Base-by-base conservation (phyloP, 2,888 invertebrate genomes). In the Steinernema scapterisci region DNA sequence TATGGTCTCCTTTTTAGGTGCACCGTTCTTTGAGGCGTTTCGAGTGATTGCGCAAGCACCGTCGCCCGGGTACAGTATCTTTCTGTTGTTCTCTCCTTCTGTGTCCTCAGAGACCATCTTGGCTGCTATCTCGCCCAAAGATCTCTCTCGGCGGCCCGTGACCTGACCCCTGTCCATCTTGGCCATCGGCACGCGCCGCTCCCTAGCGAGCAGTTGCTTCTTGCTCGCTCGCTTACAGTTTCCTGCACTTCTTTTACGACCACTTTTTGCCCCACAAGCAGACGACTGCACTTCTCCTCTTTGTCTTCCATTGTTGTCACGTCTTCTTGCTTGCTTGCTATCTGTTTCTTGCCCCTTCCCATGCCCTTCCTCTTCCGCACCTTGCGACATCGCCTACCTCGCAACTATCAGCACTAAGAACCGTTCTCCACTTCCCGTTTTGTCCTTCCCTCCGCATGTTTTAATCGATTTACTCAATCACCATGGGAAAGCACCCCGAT, bases 201-300 rank as follows among this genome's bases (percentile, higher is more conserved):
- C 25, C 54, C 25, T n/a, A 16, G 63, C 63, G 63, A 27, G 31
- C 63, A 63, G 63, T 63, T 63, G 63, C 63, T 38, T 25, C 16
- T 63, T 27, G 27, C 38, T 13, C 31, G 5, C 48, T 48, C 38
- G 52, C 63, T 63, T 63, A 63, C 63, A 63, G 63, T 63, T 25
- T 63, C 27, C 31, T 63, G 7, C 63, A 63, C 63, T 31, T 31
- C 11, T 27, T 63, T 63, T 63, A 63, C 63, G 63, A 63, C 63
- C 63, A 63, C 38, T 52, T 63, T 63, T 63, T 27, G 31, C 31
- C 38, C 63, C 63, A 38, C 63, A 16, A 63, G 63, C 63, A 63
- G 63, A 63, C 63, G 27, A 16, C 54, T 19, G 48, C 48, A 19
- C 48, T 52, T 23, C 19, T 21, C 23, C 2, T 52, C 52, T 21